Evolutionary conservation across 1,140 invertebrate genomes (phyloP).

Genomic region (Zaprionus inermis): DNA sequence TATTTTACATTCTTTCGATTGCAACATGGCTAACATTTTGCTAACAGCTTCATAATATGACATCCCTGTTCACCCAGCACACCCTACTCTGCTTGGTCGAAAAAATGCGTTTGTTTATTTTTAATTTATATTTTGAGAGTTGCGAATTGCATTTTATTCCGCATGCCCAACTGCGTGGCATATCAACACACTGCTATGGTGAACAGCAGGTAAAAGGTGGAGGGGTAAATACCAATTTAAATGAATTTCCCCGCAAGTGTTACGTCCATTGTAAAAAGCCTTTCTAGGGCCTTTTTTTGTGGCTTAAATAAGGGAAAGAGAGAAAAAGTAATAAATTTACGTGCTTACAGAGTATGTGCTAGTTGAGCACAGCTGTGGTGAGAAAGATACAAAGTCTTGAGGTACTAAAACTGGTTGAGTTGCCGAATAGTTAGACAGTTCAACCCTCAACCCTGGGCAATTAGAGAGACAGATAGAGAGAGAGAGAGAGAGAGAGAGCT

Average conservation of each 20-base stretch:
- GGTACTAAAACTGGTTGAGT: too few species aligned
- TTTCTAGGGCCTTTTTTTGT: neutral
- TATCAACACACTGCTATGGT: slow-evolving; percentile 15
- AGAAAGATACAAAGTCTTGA: too few species aligned
- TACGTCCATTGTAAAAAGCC: neutral
- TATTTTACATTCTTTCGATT: slow-evolving; percentile 22
- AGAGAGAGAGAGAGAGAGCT: too few species aligned
- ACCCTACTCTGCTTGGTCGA: neutral
- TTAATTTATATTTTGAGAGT: slow-evolving; percentile 36
- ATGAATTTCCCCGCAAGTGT: neutral
- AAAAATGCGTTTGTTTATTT: slow-evolving; percentile 44
- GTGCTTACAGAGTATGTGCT: neutral
- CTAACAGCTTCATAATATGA: slow-evolving; percentile 27
- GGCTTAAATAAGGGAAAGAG: neutral
- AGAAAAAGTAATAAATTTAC: neutral
- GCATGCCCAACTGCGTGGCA: neutral
- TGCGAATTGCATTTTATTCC: slow-evolving; percentile 7
- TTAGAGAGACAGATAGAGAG: too few species aligned
- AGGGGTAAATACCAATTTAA: neutral
- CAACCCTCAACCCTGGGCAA: neutral
- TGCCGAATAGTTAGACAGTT: neutral
- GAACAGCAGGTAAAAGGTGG: neutral
- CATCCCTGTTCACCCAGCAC: neutral
- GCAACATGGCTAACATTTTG: slow-evolving; percentile 19
- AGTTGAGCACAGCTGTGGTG: too few species aligned